Evolutionary conservation across 2,113 vertebrate species (phyloP).

Genomic region (Datnioides undecimradiatus): DNA sequence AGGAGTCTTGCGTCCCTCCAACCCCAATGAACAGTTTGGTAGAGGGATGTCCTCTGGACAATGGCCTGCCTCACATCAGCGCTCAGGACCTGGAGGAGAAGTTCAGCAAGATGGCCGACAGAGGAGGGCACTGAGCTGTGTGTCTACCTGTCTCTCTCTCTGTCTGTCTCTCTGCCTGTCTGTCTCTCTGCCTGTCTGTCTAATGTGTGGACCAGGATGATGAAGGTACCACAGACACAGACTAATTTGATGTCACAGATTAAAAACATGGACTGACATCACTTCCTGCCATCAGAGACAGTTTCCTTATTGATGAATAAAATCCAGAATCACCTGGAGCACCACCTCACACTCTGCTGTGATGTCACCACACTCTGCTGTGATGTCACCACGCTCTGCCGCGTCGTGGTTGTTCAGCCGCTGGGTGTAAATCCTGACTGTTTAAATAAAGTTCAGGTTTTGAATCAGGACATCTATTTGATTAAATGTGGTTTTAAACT

Average conservation of each 20-base stretch:
- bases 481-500: too few species aligned
- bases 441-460: too few species aligned
- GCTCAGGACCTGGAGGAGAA: conserved; percentile 88
- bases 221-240: neutral
- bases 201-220: neutral
- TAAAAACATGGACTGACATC: too few species aligned
- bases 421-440: too few species aligned
- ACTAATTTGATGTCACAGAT: too few species aligned
- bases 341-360: too few species aligned
- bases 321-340: neutral
- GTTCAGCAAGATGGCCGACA: conserved; percentile 80
- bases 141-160: neutral
- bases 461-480: too few species aligned
- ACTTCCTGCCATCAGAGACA: neutral
- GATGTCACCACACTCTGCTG: too few species aligned
- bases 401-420: too few species aligned
- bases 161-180: neutral
- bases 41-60: conserved; percentile 93
- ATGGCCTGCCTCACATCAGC: conserved; percentile 87
- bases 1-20: conserved; percentile 86
- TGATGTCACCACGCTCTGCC: neutral
- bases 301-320: neutral
- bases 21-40: conserved; percentile 98
- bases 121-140: neutral
- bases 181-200: neutral